Conservation (phyloP, 1,140 invertebrate species). For the Bacillus rossius region DNA sequence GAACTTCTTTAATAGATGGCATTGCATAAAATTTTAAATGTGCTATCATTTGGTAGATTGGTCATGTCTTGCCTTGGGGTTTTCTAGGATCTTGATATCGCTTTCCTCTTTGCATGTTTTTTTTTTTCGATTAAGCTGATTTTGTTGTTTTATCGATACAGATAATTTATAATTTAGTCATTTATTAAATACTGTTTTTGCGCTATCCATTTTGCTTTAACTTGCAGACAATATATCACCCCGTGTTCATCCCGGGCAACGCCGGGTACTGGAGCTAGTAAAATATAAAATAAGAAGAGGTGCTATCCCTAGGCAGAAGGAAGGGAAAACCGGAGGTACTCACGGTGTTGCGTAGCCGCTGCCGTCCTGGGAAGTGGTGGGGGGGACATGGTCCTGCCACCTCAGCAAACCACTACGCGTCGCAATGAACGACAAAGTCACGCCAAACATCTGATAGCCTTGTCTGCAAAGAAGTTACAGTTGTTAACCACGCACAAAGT, state of each 20-base stretch:
- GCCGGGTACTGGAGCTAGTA: too few relatives aligned
- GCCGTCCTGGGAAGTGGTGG: neutral
- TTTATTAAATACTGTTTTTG: neutral
- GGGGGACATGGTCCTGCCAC: conserved; percentile 64
- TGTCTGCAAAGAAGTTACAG: conserved; percentile 58
- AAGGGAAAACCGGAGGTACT: neutral
- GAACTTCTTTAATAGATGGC: too few relatives aligned
- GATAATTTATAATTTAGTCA: neutral
- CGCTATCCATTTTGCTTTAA: too few relatives aligned
- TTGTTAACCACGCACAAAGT: conserved; percentile 7
- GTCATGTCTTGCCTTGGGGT: too few relatives aligned
- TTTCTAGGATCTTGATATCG: too few relatives aligned
- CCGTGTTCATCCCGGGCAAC: too few relatives aligned
- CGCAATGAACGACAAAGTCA: conserved; percentile 78
- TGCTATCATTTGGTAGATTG: too few relatives aligned
- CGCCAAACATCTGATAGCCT: conserved; percentile 78
- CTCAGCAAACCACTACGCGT: conserved; percentile 82
- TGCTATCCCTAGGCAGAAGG: neutral
- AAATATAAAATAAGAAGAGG: too few relatives aligned
- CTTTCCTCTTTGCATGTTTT: too few relatives aligned
- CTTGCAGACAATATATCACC: too few relatives aligned
- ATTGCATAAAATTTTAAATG: too few relatives aligned
- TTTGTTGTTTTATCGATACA: neutral
- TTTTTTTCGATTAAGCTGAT: too few relatives aligned
- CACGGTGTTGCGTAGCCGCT: neutral